Evolutionary conservation across 2,888 invertebrate species (phyloP).

Genomic region (Cylindroiulus punctatus): DNA sequence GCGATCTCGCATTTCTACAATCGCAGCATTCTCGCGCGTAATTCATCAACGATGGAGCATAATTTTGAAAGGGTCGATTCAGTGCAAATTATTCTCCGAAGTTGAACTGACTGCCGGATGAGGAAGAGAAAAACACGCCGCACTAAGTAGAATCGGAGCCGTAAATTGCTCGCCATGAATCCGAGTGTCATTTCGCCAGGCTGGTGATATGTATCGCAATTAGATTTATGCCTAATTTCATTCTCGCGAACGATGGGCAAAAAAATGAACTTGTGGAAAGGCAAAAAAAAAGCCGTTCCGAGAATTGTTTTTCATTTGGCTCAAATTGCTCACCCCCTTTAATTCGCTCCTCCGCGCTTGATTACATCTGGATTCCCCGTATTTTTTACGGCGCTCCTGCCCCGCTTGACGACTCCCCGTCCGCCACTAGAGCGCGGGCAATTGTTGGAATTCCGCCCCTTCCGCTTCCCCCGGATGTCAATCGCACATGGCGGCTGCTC

Average conservation of each 20-base stretch:
- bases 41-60: no score
- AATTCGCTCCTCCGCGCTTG: constrained; percentile 39
- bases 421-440: constrained; percentile 41
- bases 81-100: no score
- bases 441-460: constrained; percentile 42
- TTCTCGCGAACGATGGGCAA: background rate
- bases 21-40: no score
- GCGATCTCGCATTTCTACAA: no score
- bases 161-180: background rate
- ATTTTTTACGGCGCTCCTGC: constrained; percentile 46
- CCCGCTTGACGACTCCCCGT: constrained; percentile 50
- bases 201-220: constrained; percentile 27
- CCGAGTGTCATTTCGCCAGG: background rate
- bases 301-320: constrained; percentile 29
- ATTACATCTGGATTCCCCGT: constrained; percentile 40
- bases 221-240: constrained; percentile 31
- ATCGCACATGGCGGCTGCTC: background rate
- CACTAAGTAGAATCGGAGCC: background rate
- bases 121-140: no score
- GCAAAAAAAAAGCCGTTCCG: constrained; percentile 2
- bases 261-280: background rate
- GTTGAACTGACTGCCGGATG: no score
- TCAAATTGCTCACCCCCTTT: constrained; percentile 11
- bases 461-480: background rate
- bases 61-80: no score